These are phyloP conservation scores for Hoplias malabaricus DNA, from an alignment of 2,113 vertebrate species.

Conservation along the genomic window DNA sequence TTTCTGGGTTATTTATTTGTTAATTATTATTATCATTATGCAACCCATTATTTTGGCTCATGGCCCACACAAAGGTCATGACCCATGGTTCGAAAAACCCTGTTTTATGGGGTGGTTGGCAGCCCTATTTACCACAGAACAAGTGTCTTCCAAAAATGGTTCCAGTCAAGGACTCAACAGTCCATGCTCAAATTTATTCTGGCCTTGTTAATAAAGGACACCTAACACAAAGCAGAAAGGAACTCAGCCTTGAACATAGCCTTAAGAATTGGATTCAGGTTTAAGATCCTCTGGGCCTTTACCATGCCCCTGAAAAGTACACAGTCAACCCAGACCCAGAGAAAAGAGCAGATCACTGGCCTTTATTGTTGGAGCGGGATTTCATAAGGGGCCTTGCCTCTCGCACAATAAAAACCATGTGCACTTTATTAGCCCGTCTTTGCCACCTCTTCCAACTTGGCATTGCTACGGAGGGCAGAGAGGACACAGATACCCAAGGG, in stretches of 20 bases:
- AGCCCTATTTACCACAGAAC: neutral
- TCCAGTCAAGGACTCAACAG: neutral
- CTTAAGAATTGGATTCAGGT: neutral
- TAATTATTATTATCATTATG: no score
- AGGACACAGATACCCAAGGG: conserved; percentile 57
- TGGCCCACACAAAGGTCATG: no score
- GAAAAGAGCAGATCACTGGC: neutral
- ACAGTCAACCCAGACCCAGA: neutral
- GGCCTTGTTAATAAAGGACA: neutral
- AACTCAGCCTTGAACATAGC: neutral
- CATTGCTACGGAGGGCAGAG: conserved; percentile 50
- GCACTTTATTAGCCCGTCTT: conserved; percentile 60
- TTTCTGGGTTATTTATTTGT: no score
- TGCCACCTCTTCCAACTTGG: conserved; percentile 47
- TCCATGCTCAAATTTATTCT: neutral
- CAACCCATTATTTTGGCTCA: no score
- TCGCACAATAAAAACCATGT: conserved; percentile 66
- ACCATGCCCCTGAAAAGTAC: neutral
- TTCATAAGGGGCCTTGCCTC: neutral
- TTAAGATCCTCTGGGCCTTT: neutral
- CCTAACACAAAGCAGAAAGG: neutral
- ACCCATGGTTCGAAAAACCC: no score
- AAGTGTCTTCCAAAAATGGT: neutral
- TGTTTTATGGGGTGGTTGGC: no score
- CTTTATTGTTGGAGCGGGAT: conserved; percentile 5